These are phyloP conservation scores for Amorpha juglandis DNA, from an alignment of 2,888 invertebrate genomes.

Conservation along the genomic window DNA sequence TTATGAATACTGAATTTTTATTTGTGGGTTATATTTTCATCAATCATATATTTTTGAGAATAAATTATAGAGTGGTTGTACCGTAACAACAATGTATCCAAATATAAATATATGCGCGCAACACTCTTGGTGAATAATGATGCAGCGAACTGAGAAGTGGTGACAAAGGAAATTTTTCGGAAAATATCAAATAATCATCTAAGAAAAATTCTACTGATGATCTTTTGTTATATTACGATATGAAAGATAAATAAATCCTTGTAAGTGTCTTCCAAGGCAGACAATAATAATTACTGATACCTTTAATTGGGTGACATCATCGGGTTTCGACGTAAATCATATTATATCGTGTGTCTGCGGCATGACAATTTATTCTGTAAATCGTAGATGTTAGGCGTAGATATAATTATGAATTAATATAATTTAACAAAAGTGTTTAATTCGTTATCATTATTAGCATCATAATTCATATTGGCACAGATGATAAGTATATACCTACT, in stretches of 20 bases:
- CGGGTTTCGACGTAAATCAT: background rate
- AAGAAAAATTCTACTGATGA: background rate
- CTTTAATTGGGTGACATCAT: background rate
- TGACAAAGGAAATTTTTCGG: conserved; percentile 20
- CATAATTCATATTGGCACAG: too few relatives aligned
- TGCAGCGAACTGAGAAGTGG: conserved; percentile 31
- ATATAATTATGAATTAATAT: too few relatives aligned
- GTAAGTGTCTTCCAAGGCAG: background rate
- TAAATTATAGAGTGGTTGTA: conserved; percentile 11
- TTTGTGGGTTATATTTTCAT: background rate
- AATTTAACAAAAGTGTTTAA: too few relatives aligned
- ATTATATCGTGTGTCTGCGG: background rate
- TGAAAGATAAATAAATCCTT: background rate
- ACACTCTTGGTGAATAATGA: conserved; percentile 41
- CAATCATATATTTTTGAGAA: conserved; percentile 9
- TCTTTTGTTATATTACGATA: background rate
- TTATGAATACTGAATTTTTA: background rate
- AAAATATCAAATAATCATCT: background rate
- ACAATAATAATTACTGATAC: background rate
- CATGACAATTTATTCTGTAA: too few relatives aligned
- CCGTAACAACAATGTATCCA: conserved; percentile 31
- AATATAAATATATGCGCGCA: conserved; percentile 40
- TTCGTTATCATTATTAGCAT: too few relatives aligned
- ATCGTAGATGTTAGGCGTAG: too few relatives aligned
- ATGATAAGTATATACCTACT: too few relatives aligned